Evolutionary conservation across 2,797 vertebrate genomes (phyloP).

Genomic region (Podarcis siculus): DNA sequence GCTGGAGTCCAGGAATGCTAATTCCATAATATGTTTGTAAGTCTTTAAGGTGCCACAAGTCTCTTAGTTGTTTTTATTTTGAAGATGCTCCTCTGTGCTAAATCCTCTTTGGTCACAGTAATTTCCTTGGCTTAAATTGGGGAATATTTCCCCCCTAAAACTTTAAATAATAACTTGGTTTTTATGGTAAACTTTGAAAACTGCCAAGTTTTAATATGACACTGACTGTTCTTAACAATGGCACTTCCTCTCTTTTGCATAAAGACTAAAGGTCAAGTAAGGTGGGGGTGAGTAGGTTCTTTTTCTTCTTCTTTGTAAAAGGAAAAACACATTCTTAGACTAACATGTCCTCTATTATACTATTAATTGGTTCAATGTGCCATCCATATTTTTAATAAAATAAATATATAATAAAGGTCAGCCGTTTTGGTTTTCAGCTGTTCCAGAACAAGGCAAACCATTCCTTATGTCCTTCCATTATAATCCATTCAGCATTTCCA

Average conservation of each 20-base stretch:
- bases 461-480: neutral
- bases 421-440: constrained; percentile 3
- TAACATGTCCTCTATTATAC: constrained; percentile 7
- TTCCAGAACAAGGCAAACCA: neutral
- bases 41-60: too few relatives aligned
- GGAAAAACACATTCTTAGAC: constrained; percentile 8
- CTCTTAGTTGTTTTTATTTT: neutral
- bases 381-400: constrained; percentile 23
- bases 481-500: neutral
- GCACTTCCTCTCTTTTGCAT: constrained; percentile 7
- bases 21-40: too few relatives aligned
- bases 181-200: constrained; percentile 18
- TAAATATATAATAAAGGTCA: neutral
- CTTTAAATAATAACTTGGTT: constrained; percentile 5
- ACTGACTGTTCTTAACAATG: constrained; percentile 19
- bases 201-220: constrained; percentile 21
- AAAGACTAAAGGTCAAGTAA: constrained; percentile 17
- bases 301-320: constrained; percentile 1
- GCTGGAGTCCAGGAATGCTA: too few relatives aligned
- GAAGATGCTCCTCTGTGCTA: neutral
- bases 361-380: constrained; percentile 22
- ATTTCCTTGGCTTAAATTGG: neutral
- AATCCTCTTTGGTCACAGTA: neutral
- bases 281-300: neutral
- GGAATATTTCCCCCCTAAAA: neutral